Percentiles rank a stretch among this genome's conserved stretches.
These are phyloP conservation scores for Eulemur macaco DNA, from an alignment of 2,113 vertebrate species.

Conservation along the genomic window DNA sequence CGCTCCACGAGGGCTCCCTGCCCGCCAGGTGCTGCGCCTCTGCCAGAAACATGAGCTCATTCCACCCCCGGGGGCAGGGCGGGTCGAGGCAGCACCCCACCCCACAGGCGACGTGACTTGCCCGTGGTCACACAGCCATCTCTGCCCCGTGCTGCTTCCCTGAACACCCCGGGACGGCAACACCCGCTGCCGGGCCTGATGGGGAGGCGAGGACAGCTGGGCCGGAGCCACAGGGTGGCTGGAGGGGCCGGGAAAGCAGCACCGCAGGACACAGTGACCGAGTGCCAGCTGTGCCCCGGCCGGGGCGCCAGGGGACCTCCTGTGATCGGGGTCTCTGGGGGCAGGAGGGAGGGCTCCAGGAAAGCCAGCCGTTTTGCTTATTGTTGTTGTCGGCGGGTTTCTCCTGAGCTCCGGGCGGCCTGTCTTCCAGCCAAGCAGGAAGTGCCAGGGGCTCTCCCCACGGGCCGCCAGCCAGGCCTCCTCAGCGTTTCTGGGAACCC, in stretches of 20 bases:
- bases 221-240: neutral
- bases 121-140: neutral
- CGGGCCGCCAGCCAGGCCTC: conserved; percentile 29
- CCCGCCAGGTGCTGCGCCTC: neutral
- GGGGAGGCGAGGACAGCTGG: neutral
- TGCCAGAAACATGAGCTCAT: conserved; percentile 63
- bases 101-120: neutral
- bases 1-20: neutral
- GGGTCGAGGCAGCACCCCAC: neutral
- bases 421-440: conserved; percentile 12
- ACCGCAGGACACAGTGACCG: accelerated
- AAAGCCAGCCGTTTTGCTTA: accelerated
- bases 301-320: accelerated
- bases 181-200: neutral
- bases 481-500: conserved; percentile 44
- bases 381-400: neutral
- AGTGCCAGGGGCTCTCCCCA: neutral
- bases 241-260: too few species aligned
- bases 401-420: neutral
- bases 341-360: neutral
- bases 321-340: too few species aligned
- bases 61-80: neutral
- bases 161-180: neutral
- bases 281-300: accelerated
- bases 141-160: neutral